phyloP scores from a whole-genome alignment of 2,797 vertebrate genomes.

The Martes flavigula region DNA sequence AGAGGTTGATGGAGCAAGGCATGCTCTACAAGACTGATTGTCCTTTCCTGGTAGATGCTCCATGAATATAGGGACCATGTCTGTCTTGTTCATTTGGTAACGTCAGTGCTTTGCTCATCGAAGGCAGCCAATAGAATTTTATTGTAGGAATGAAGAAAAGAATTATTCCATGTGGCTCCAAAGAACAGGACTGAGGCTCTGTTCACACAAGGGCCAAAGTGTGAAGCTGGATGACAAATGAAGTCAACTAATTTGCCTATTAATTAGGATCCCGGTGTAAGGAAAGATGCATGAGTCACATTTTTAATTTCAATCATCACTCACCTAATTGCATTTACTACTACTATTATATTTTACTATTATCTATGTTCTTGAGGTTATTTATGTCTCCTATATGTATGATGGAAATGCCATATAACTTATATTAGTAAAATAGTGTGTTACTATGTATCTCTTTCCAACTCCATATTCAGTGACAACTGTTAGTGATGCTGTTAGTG shows the following conservation, averaged over 20 bases:
- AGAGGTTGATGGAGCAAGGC: background rate
- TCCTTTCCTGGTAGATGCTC: background rate
- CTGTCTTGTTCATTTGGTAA: background rate
- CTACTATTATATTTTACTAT: background rate
- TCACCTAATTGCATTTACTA: background rate
- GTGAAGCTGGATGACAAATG: background rate
- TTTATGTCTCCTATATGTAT: background rate
- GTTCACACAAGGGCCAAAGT: background rate
- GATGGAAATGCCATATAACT: background rate
- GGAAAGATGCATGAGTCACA: background rate
- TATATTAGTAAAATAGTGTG: background rate
- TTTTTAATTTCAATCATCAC: slow-evolving; percentile 6
- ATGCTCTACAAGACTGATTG: background rate
- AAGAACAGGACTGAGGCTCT: background rate
- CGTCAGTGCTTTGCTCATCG: background rate
- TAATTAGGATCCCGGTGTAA: background rate
- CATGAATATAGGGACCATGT: background rate
- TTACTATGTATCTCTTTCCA: background rate
- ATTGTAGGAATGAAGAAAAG: background rate
- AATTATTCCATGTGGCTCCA: background rate
- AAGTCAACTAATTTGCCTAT: background rate
- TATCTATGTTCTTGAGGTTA: background rate
- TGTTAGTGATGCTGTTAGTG: background rate
- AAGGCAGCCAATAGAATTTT: background rate
- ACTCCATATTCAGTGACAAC: background rate